A percentile compares a stretch with the other conserved stretches of the same genome.
phyloP scores from a whole-genome alignment of 2,888 invertebrate genomes.

The Plemyria rubiginata region DNA sequence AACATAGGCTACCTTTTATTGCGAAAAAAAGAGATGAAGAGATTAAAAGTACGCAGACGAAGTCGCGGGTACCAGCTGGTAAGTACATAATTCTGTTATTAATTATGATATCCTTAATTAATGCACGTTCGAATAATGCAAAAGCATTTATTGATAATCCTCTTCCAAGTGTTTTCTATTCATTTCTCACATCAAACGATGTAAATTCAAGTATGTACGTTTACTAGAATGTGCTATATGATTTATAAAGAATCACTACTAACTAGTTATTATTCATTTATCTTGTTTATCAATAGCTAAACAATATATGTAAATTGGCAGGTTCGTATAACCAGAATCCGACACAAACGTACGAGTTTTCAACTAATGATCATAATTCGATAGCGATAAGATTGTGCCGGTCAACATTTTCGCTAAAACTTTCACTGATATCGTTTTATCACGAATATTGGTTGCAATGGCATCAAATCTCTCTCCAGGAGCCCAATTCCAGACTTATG shows the following conservation, averaged over 20 bases:
- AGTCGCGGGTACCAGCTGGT: no score
- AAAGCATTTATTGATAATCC: background rate
- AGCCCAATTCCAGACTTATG: no score
- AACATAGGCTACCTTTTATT: no score
- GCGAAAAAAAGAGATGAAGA: no score
- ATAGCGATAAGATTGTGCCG: conserved; percentile 14
- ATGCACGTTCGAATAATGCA: background rate
- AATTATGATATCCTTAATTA: background rate
- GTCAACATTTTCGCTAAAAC: conserved; percentile 8
- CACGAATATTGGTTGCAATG: conserved; percentile 5
- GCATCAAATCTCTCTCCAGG: conserved; percentile 8
- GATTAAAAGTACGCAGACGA: no score
- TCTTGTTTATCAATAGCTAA: background rate
- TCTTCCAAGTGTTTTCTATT: background rate
- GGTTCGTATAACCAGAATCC: background rate
- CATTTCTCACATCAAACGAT: background rate
- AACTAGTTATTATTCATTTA: background rate
- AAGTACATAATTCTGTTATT: conserved; percentile 4
- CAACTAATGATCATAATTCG: conserved; percentile 6
- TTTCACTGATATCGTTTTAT: conserved; percentile 2
- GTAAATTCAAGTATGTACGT: background rate
- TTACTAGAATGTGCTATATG: background rate
- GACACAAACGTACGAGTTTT: conserved; percentile 3
- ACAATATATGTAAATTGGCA: background rate
- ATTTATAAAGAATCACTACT: background rate